Base-by-base conservation (phyloP, 1,140 invertebrate species). In the Scylla paramamosain region DNA sequence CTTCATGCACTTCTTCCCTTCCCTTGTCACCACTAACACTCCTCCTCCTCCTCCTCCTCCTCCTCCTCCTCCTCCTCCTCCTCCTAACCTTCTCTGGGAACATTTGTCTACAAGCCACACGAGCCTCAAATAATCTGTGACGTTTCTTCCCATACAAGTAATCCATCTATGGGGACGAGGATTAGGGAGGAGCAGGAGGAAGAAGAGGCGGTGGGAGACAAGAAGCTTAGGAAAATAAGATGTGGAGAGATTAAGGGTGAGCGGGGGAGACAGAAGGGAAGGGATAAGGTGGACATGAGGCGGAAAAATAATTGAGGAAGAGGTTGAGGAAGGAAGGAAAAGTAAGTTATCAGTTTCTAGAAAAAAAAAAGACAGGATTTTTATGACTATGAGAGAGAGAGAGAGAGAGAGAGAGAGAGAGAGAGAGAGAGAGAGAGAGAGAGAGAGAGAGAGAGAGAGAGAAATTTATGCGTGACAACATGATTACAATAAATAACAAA, bases 41-140 rank as follows among this genome's bases (percentile, higher is more conserved):
- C 67, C n/a, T n/a, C 67, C n/a, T 77, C 20, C 20, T 25, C 67
- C 67, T 77, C 67, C 67, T 77, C 67, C n/a, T 77, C n/a, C 67
- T 77, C 67, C 67, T 77, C 25, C 67, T n/a, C 25, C 67, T n/a
- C 25, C 67, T n/a, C 25, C 67, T n/a, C 25, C 67, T 77, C 67
- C 25, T 25, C n/a, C 25, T n/a, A 6, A 3, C 20, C 67, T 20
- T n/a, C 59, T 4, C n/a, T 20, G 12, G 20, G n/a, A 77, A 77
- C 67, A 77, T 77, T 77, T 77, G n/a, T 77, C 67, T 77, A 77
- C 67, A 77, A 77, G 67, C 67, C 67, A 77, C 67, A 77, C 67
- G 20, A 77, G 67, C 67, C 67, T n/a, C 67, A 77, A 77, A 77
- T 77, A 77, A 77, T 1, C 67, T n/a, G 67, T 77, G 67, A 77